These are phyloP conservation scores for Antigone vipio DNA, from an alignment of 2,113 vertebrate genomes.

Conservation along the genomic window DNA sequence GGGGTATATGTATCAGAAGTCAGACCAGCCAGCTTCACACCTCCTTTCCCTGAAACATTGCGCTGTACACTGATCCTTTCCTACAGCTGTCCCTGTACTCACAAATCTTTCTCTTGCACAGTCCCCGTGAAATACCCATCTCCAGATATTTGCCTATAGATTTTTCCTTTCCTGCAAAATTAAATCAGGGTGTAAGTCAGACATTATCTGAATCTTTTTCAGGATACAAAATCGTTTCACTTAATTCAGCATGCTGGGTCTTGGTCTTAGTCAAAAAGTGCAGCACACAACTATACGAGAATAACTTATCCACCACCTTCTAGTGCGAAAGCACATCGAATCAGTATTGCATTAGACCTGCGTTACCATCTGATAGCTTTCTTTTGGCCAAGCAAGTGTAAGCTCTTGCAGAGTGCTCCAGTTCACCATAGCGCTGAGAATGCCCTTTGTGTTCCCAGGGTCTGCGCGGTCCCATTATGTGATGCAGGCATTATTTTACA, in stretches of 20 bases:
- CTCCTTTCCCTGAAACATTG: neutral
- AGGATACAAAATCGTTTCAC: neutral
- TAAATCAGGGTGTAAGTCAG: neutral
- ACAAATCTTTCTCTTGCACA: neutral
- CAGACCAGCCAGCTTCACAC: neutral
- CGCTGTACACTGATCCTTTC: neutral
- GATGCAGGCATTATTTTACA: neutral
- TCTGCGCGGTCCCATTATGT: rapidly evolving
- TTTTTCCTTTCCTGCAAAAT: neutral
- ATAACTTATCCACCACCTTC: neutral
- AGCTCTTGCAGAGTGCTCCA: neutral
- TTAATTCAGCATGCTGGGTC: neutral
- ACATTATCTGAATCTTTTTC: neutral
- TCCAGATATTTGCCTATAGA: neutral
- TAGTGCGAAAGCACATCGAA: neutral
- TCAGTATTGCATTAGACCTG: neutral
- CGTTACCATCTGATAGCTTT: neutral
- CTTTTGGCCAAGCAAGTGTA: neutral
- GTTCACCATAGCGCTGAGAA: neutral
- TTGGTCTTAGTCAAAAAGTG: neutral
- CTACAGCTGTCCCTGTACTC: neutral
- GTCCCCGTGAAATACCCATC: neutral
- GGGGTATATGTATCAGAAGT: neutral
- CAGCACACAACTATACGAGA: neutral
- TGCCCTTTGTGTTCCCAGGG: neutral